Percentiles rank a stretch among this genome's conserved stretches.
phyloP scores from a whole-genome alignment of 2,797 vertebrate genomes.

The Myotis pilosus region DNA sequence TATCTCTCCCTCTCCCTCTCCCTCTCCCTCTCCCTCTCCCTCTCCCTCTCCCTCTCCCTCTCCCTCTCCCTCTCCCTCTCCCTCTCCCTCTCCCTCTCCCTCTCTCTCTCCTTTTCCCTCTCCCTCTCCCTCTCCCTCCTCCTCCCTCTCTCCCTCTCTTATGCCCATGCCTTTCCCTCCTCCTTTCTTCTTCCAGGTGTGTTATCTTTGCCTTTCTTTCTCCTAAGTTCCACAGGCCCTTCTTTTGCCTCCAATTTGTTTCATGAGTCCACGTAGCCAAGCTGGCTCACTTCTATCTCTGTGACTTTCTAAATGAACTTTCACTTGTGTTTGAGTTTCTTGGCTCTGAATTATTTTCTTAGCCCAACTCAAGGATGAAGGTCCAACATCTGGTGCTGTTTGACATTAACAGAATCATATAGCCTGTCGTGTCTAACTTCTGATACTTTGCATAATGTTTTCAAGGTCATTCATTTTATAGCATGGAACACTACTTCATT shows the following conservation, averaged over 20 bases:
- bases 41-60: too few species aligned
- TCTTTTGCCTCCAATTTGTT: neutral
- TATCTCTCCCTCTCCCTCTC: too few species aligned
- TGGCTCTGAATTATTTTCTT: neutral
- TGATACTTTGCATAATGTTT: neutral
- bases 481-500: neutral
- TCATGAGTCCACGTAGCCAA: neutral
- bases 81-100: too few species aligned
- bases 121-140: too few species aligned
- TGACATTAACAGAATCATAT: neutral
- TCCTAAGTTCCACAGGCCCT: neutral
- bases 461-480: neutral
- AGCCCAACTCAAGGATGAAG: neutral
- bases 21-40: rapidly evolving
- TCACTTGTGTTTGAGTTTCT: neutral
- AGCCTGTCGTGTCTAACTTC: neutral
- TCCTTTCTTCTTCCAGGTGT: neutral
- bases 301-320: neutral
- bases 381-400: neutral
- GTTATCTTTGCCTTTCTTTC: neutral
- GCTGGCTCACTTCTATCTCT: too few species aligned
- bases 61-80: too few species aligned
- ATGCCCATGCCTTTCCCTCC: neutral
- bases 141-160: too few species aligned
- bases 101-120: too few species aligned